These are phyloP conservation scores for Lytechinus variegatus DNA, from an alignment of 35 echinoderm and acorn worm species.

Conservation along the genomic window DNA sequence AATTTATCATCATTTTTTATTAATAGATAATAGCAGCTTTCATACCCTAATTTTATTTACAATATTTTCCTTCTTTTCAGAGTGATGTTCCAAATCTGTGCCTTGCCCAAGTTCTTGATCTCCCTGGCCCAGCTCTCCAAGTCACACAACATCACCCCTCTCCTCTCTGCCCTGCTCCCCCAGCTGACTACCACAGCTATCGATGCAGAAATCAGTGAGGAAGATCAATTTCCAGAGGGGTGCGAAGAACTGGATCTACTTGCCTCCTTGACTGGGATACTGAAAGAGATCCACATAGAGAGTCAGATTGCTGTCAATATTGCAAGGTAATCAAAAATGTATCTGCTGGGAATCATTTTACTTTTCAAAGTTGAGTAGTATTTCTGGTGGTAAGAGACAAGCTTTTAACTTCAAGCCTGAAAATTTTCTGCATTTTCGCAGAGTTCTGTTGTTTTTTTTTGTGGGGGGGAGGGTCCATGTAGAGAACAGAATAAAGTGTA, in stretches of 20 bases:
- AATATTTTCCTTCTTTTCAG: constrained; percentile 51
- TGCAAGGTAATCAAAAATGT: background rate
- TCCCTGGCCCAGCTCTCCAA: constrained; percentile 62
- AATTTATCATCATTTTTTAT: no score
- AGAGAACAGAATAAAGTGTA: no score
- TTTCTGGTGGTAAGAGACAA: no score
- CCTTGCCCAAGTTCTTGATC: constrained; percentile 48
- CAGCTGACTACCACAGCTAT: constrained; percentile 52
- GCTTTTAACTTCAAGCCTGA: no score
- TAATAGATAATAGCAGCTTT: no score
- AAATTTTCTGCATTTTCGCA: no score
- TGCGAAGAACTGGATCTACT: constrained; percentile 26
- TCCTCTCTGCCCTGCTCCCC: constrained; percentile 61
- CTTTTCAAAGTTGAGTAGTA: no score
- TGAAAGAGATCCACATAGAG: constrained; percentile 47
- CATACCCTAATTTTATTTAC: background rate
- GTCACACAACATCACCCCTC: constrained; percentile 69
- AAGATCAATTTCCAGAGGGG: constrained; percentile 32
- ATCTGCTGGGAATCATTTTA: no score
- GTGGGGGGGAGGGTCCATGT: no score
- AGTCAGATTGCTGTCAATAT: background rate
- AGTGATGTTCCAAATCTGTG: constrained; percentile 68
- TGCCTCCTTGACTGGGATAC: constrained; percentile 40
- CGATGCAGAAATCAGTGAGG: background rate
- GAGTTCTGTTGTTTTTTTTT: no score